Conservation (phyloP, 2,888 invertebrate genomes). For the Caprella mutica region DNA sequence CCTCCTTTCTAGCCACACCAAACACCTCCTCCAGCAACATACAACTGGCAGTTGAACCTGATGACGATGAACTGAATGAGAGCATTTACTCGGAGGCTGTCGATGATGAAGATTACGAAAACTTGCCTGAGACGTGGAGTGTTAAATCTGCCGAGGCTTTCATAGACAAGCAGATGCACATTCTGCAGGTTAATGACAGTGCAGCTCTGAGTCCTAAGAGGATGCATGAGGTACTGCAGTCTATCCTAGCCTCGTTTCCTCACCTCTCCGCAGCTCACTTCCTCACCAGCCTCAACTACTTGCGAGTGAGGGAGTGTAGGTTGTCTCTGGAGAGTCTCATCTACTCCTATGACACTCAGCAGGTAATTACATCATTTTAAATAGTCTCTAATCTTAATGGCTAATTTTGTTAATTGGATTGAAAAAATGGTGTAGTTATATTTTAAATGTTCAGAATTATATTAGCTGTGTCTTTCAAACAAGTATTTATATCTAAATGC, state of each 20-base stretch:
- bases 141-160: slow-evolving; percentile 31
- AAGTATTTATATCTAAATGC: too few relatives aligned
- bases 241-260: slow-evolving; percentile 62
- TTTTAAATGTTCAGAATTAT: too few relatives aligned
- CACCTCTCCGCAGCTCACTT: slow-evolving; percentile 77
- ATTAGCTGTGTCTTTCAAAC: too few relatives aligned
- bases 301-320: slow-evolving; percentile 75
- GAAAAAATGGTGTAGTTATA: too few relatives aligned
- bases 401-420: too few relatives aligned
- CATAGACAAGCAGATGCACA: slow-evolving; percentile 27
- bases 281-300: slow-evolving; percentile 75
- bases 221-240: slow-evolving; percentile 61
- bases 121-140: not conserved
- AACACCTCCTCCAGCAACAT: too few relatives aligned
- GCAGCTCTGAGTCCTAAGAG: slow-evolving; percentile 56
- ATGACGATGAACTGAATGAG: too few relatives aligned
- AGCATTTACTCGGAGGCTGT: not conserved
- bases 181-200: slow-evolving; percentile 29
- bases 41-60: too few relatives aligned
- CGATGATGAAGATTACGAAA: not conserved
- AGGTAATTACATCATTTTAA: too few relatives aligned
- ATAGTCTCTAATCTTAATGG: too few relatives aligned
- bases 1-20: too few relatives aligned
- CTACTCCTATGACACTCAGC: slow-evolving; percentile 66
- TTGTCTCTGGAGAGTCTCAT: slow-evolving; percentile 66